Evolutionary conservation across 2,113 vertebrate genomes (phyloP), one percentile per base, ranked within the genome.

Genomic region (Lycaon pictus): DNA sequence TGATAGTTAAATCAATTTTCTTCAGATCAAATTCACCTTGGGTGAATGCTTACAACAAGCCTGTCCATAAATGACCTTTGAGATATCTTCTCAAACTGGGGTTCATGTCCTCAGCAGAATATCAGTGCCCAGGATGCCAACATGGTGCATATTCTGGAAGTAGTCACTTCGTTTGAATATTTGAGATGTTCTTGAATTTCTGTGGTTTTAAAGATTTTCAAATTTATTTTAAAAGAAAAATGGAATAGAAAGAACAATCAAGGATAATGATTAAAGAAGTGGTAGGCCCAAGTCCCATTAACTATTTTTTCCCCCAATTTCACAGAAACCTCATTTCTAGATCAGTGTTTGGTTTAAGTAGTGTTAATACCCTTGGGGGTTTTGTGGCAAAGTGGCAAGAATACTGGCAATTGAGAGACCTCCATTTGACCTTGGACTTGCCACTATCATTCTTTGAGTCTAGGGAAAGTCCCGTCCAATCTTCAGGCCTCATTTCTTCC

Each of bases 181-280:
- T 27, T 90, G 58, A 69, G 81, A 72, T 2, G 9, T 7, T 56
- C 32, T 2, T 32, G 23, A 88, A 91, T 25, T 76, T 77, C 32
- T 27, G 16, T 81, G 17, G 89, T 13, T 56, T 79, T 72, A 92
- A 74, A 77, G 3, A 22, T 62, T 87, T 79, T 80, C 19, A 11
- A 48, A 86, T 87, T 88, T 93, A 80, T 43, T 81, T 95, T 86
- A 35, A 32, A 60, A 96, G 27, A 77, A 94, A 88, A 17, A 23
- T 48, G 6, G 16, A 94, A 4, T 25, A 72, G 17, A 89, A 82
- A 94, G 23, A 67, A 16, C 16, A 32, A 79, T 71, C 22, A 53
- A 16, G 2, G 43, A 81, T 65, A 83, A 80, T 12, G 65, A 86
- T 15, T 55, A 13, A 37, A 37, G n/a, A 65, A 79, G 43, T 69